These are phyloP conservation scores for Aphelinus certus DNA, from an alignment of 1,140 invertebrate genomes.

Conservation along the genomic window DNA sequence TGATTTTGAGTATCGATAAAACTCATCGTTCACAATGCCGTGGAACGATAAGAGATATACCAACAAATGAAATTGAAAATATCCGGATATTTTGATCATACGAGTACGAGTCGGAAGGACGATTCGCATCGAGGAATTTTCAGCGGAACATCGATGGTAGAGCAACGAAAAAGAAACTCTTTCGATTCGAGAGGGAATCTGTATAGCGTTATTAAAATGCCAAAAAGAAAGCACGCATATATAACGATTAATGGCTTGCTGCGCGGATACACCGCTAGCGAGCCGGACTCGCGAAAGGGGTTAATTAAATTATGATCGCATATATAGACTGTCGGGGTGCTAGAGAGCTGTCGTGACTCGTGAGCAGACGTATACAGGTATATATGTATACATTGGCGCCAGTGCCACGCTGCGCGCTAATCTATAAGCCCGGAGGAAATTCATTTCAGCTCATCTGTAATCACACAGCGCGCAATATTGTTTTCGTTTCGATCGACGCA, in stretches of 20 bases:
- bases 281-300: conserved; percentile 7
- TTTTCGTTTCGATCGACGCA: conserved; percentile 3
- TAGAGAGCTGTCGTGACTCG: conserved; percentile 6
- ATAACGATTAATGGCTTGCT: conserved; percentile 23
- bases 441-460: conserved; percentile 15
- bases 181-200: not conserved
- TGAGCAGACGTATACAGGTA: not conserved
- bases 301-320: conserved; percentile 31
- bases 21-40: no score
- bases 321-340: not conserved
- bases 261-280: not conserved
- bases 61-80: no score
- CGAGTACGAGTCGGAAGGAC: no score
- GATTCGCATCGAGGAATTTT: no score
- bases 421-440: conserved; percentile 4
- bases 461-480: conserved; percentile 1
- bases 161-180: no score
- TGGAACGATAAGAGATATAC: no score
- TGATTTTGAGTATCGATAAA: no score
- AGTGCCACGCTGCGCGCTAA: not conserved
- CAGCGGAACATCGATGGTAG: no score
- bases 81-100: no score
- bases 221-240: not conserved
- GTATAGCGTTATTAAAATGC: conserved; percentile 11
- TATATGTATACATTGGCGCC: no score